Evolutionary conservation across 2,113 vertebrate genomes (phyloP), one percentile per base, ranked within the genome.

Genomic region (Boulengeromyrus knoepffleri): DNA sequence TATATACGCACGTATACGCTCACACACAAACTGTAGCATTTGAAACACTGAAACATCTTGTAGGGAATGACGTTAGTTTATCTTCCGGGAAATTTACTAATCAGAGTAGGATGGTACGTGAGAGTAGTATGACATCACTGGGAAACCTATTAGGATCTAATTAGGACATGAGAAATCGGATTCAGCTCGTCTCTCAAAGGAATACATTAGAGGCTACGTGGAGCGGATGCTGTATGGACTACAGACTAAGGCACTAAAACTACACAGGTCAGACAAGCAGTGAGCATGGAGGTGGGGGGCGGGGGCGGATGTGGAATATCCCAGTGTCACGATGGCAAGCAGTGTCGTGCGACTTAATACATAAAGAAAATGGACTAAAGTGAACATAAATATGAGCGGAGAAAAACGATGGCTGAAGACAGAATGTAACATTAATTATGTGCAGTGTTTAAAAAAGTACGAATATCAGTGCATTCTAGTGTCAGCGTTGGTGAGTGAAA

Each of bases 171-270:
- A 90, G 31, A 62, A 80, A 45, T 45, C 53, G 47, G 47, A 31
- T 13, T 62, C 19, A 66, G 58, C 49, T 50, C 17, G 39, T 13
- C 70, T 62, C 45, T 52, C 13, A 31, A 17, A 49, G 49, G 49
- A 42, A 85, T 12, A 70, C 92, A 91, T 94, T 84, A 92, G 93
- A 92, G 93, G 66, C 88, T 92, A 92, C 90, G 89, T 93, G 94
- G 93, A 93, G 10, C 27, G 45, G 62, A 87, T 15, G 46, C 89
- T 90, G 66, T 56, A 87, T 47, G 90, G 45, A 31, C 77, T 85
- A 85, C 94, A 95, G 94, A 92, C 95, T 96, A 96, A 96, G 96
- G 96, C 96, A 96, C 96, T 95, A 95, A 91, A 94, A 95, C 93
- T 91, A 95, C 92, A 93, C 94, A 94, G 94, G 93, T 92, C 94